These are phyloP conservation scores for Ictalurus punctatus DNA, from an alignment of 2,113 vertebrate genomes.

Conservation along the genomic window DNA sequence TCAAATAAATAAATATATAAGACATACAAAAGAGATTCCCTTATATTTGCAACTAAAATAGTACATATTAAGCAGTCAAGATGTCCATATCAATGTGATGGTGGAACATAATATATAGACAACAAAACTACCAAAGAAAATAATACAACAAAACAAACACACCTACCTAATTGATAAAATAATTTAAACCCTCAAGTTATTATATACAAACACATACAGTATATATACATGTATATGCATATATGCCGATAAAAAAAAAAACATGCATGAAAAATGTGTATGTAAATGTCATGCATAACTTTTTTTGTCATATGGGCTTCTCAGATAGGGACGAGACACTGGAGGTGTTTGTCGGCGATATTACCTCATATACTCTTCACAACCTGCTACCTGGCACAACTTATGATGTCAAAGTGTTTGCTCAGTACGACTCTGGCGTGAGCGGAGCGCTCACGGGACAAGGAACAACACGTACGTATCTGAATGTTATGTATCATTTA, in stretches of 20 bases:
- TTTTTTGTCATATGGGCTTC: not conserved
- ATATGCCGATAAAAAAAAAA: not conserved
- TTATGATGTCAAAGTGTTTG: constrained; percentile 88
- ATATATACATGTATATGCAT: not conserved
- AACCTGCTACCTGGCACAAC: constrained; percentile 90
- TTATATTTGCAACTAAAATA: not conserved
- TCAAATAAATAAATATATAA: too few relatives aligned
- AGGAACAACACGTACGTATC: constrained; percentile 86
- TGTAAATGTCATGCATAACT: not conserved
- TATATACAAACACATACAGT: not conserved
- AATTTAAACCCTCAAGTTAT: not conserved
- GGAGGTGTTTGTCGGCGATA: constrained; percentile 91
- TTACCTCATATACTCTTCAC: constrained; percentile 86
- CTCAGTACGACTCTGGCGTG: constrained; percentile 86
- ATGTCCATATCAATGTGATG: not conserved
- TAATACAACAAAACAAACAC: not conserved
- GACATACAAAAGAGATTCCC: not conserved
- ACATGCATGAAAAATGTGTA: not conserved
- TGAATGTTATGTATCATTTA: not conserved
- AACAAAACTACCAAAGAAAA: not conserved
- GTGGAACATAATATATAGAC: not conserved
- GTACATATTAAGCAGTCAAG: not conserved
- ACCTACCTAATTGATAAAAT: not conserved
- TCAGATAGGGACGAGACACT: constrained; percentile 81
- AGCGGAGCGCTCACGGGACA: constrained; percentile 82